Base-by-base conservation (phyloP, 2,888 invertebrate species). In the Galerucella pusilla region DNA sequence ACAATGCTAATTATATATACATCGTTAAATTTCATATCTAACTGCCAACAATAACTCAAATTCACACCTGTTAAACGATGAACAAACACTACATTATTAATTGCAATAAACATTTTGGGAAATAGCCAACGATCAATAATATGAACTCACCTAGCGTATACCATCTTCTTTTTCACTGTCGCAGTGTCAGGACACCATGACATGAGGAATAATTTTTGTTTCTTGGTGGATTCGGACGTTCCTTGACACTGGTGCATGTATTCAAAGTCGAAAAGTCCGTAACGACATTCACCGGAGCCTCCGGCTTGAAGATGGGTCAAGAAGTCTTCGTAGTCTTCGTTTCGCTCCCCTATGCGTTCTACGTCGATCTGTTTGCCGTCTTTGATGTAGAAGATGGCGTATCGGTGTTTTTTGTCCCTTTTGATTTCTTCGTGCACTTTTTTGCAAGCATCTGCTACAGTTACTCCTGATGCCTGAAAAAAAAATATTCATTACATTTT, bases 151-250 rank as follows among this genome's bases (percentile, higher is more conserved):
- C 92, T 92, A 86, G 93, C 93, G 89, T 93, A 93, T 91, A 93
- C 93, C 93, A 93, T 93, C 93, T 93, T 93, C 93, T 93, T 93
- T 91, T 93, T 93, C 81, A 93, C 93, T 90, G 96, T 97, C 85
- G 99, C 97, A 88, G 96, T 96, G 90, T 99, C 98, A 64, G 98
- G 98, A 92, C 98, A 97, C 97, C 97, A 97, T 87, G 96, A 96
- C 96, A 98, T 97, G 87, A 98, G 93, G 92, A 98, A 96, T 84
- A 98, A 90, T 89, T 98, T 98, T 89, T 98, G 97, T 93, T 97
- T 97, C 93, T 97, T 97, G 88, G 96, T 95, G 86, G 96, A 96
- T 91, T 97, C 97, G 82, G 97, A 96, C 85, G 97, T 97, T 88
- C 97, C 97, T 89, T 97, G 97, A 88, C 96, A 97, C 89, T 97